Conservation (phyloP, 2,113 vertebrate species). For the Tupaia chinensis region DNA sequence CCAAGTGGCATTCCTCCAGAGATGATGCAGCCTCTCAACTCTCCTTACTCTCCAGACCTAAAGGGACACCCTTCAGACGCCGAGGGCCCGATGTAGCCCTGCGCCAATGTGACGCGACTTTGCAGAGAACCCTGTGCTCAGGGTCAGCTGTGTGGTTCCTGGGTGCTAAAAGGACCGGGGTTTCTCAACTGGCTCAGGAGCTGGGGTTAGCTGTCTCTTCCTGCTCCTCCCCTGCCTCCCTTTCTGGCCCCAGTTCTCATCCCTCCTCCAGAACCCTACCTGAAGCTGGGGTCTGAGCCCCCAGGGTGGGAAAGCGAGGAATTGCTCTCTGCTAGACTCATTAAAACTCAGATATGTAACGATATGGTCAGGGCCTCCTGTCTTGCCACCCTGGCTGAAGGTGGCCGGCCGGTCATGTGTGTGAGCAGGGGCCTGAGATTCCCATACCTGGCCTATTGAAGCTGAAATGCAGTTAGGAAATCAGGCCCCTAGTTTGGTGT, state of each 20-base stretch:
- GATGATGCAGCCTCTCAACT: too few relatives aligned
- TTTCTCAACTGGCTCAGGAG: not conserved
- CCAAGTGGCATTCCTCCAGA: not conserved
- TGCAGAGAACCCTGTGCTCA: fast-evolving
- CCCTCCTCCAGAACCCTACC: not conserved
- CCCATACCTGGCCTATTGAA: not conserved
- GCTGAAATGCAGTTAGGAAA: not conserved
- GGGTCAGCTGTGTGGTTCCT: too few relatives aligned
- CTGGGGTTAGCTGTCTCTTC: not conserved
- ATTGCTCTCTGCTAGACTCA: not conserved
- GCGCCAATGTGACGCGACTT: not conserved
- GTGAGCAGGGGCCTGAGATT: too few relatives aligned
- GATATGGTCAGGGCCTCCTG: not conserved
- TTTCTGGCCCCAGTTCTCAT: not conserved
- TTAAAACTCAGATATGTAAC: not conserved
- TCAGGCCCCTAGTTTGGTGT: not conserved
- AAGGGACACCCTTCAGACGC: not conserved
- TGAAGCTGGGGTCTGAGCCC: not conserved
- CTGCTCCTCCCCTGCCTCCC: not conserved
- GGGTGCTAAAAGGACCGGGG: not conserved
- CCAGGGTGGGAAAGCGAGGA: not conserved
- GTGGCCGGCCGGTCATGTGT: not conserved
- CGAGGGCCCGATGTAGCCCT: not conserved
- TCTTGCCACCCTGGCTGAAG: fast-evolving
- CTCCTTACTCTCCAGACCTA: not conserved